A percentile compares a stretch with the other conserved stretches of the same genome.
phyloP scores from a whole-genome alignment of 2,888 invertebrate species.

The Drosophila anomelani region DNA sequence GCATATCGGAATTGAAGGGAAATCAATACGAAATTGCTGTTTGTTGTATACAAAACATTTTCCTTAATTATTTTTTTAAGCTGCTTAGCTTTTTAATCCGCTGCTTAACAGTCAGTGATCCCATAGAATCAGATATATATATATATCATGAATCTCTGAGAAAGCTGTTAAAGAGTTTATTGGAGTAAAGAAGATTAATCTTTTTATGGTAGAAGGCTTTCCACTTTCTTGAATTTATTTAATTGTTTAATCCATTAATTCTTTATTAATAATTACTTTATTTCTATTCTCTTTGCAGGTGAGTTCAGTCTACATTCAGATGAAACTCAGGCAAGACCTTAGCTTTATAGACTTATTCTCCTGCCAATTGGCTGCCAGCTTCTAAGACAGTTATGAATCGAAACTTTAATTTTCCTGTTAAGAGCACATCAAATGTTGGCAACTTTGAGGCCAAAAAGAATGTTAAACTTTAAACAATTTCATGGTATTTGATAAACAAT shows the following conservation, averaged over 20 bases:
- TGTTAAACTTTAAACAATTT: neutral
- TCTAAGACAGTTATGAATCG: constrained; percentile 54
- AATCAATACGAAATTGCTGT: neutral
- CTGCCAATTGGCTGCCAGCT: constrained; percentile 59
- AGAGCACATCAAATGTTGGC: constrained; percentile 30
- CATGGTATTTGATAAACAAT: neutral
- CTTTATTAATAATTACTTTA: constrained; percentile 22
- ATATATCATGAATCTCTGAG: no score
- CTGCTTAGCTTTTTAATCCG: constrained; percentile 1
- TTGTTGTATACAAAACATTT: neutral
- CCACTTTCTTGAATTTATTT: neutral
- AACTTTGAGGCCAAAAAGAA: constrained; percentile 11
- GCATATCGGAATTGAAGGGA: neutral
- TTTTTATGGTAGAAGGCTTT: neutral
- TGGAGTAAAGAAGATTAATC: neutral
- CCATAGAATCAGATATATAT: no score
- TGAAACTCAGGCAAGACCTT: constrained; percentile 24
- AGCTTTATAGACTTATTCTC: constrained; percentile 39
- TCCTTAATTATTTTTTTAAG: neutral
- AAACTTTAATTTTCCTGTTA: constrained; percentile 49
- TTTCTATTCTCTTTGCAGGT: constrained; percentile 56
- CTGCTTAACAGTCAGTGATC: constrained; percentile 5
- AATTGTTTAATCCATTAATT: neutral
- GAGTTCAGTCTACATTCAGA: constrained; percentile 46
- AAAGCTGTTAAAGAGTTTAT: neutral